Base-by-base conservation (phyloP, 1,140 invertebrate genomes). In the Pseudomyrmex gracilis region DNA sequence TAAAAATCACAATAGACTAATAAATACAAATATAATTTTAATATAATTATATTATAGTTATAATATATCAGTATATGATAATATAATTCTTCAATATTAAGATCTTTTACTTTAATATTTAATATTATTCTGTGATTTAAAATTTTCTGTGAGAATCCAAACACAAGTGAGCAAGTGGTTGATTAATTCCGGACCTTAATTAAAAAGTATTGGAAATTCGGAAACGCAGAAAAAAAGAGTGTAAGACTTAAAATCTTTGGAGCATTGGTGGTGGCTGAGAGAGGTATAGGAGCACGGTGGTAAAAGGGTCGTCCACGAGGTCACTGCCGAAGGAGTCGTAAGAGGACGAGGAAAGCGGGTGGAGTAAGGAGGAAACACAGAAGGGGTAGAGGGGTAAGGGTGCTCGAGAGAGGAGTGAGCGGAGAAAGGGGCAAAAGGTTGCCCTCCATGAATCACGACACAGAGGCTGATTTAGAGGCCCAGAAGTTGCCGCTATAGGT, bases 401-500 rank as follows among this genome's bases (percentile, higher is more conserved):
- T 67, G 67, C 68, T 85, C 66, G 73, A 84, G 66, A 55, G 68
- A 55, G 68, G 55, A 53, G 84, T 3, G 71, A 78, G 63, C 55
- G 74, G 64, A 71, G 71, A 85, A 78, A 74, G 85, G 77, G 83
- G 84, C 84, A 89, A 91, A 90, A 92, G 92, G 90, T 92, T 92
- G 92, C 92, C 90, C 90, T 92, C 92, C 90, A 93, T 93, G 92
- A 93, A 93, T 93, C 92, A 93, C 92, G 92, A 92, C 91, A 90
- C 91, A 87, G 90, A 91, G 91, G 91, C 92, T 94, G 93, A 94
- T 94, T 94, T 94, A 94, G 92, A 91, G 90, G 93, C 92, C 87
- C 91, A 92, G 92, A 91, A 94, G 92, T 94, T 92, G 89, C 87
- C 87, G 87, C 88, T 92, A 92, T 93, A 93, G 89, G 90, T 93